Evolutionary conservation across 2,888 invertebrate genomes (phyloP).

Genomic region (Nycteola revayana): DNA sequence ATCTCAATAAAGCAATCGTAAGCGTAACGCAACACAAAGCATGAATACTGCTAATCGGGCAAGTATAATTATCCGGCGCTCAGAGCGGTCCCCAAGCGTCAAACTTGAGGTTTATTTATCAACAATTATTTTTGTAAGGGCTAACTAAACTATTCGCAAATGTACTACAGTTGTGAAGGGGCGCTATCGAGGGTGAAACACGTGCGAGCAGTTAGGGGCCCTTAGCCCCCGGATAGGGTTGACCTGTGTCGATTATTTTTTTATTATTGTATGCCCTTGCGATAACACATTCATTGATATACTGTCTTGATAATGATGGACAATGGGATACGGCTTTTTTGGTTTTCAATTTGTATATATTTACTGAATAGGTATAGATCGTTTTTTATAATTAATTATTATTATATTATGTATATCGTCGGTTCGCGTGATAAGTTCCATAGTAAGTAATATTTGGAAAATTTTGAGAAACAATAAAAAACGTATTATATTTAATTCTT

Average conservation of each 20-base stretch:
- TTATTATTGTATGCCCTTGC: constrained; percentile 37
- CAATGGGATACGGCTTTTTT: constrained; percentile 8
- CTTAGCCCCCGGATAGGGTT: constrained; percentile 63
- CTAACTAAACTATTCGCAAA: constrained; percentile 56
- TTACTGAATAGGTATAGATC: too few relatives aligned
- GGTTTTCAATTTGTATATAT: not conserved
- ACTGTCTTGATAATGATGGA: constrained; percentile 16
- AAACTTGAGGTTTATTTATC: constrained; percentile 69
- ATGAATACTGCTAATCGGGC: constrained; percentile 27
- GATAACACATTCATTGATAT: constrained; percentile 38
- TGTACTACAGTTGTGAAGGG: constrained; percentile 54
- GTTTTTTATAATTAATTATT: too few relatives aligned
- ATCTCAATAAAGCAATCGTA: not conserved
- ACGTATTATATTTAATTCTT: too few relatives aligned
- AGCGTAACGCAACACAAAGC: constrained; percentile 5
- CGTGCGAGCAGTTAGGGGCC: constrained; percentile 67
- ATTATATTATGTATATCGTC: too few relatives aligned
- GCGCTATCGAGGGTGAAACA: constrained; percentile 46
- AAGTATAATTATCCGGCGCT: constrained; percentile 40
- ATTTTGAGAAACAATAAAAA: too few relatives aligned
- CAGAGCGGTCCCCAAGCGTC: constrained; percentile 30
- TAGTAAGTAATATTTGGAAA: too few relatives aligned
- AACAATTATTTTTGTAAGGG: constrained; percentile 62
- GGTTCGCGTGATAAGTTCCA: too few relatives aligned
- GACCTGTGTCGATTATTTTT: constrained; percentile 54